Conservation (phyloP, 2,113 vertebrate species). For the Aphelocoma coerulescens region DNA sequence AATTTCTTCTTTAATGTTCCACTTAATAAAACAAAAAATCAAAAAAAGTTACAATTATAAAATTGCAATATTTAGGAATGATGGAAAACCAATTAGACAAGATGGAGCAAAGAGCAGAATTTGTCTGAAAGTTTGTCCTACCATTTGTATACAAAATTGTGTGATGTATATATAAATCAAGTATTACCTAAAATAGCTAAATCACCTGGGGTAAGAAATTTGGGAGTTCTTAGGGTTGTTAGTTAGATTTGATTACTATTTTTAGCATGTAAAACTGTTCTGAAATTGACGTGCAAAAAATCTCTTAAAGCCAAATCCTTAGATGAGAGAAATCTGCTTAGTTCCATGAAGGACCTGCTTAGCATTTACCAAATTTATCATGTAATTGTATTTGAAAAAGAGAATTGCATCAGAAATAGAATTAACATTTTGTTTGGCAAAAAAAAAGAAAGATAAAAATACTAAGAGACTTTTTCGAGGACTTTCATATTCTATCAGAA, state of each 20-base stretch:
- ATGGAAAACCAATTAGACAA: not conserved
- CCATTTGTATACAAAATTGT: not conserved
- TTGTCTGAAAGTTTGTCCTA: not conserved
- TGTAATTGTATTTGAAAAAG: not conserved
- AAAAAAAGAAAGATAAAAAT: not conserved
- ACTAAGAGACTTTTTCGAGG: not conserved
- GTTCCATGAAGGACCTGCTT: not conserved
- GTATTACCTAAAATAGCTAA: not conserved
- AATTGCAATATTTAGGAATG: not conserved
- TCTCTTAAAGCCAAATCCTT: not conserved
- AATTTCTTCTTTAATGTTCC: not conserved
- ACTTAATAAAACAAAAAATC: not conserved
- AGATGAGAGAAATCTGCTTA: not conserved
- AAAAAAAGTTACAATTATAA: not conserved
- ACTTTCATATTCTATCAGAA: not conserved
- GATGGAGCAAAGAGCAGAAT: not conserved
- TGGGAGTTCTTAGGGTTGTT: not conserved
- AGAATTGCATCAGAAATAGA: not conserved
- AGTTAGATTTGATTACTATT: not conserved
- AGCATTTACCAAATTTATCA: not conserved
- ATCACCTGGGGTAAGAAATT: not conserved
- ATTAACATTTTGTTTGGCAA: not conserved
- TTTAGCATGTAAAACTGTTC: not conserved
- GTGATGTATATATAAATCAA: not conserved
- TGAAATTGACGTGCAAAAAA: not conserved